Percentiles rank a stretch among this genome's conserved stretches.
Conservation (phyloP, 1,140 invertebrate genomes). For the Tigriopus japonicus region DNA sequence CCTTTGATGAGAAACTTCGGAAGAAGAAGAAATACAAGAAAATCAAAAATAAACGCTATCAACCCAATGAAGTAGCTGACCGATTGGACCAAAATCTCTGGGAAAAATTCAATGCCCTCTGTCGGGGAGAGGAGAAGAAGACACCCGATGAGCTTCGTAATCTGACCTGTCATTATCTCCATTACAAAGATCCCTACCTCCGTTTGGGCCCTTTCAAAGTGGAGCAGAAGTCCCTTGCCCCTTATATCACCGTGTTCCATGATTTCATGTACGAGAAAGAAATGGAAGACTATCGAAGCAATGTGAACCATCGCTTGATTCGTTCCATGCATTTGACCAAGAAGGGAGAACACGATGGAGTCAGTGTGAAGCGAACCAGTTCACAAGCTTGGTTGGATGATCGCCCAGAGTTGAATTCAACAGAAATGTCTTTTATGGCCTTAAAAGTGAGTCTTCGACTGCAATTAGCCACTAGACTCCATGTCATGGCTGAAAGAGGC, state of each 20-base stretch:
- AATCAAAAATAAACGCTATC: conserved; percentile 9
- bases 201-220: conserved; percentile 31
- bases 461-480: background rate
- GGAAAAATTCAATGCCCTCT: background rate
- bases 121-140: conserved; percentile 5
- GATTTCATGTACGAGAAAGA: conserved; percentile 31
- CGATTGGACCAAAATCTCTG: background rate
- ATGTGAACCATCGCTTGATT: background rate
- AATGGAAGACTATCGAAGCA: conserved; percentile 20
- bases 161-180: background rate
- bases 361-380: background rate
- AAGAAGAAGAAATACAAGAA: conserved; percentile 16
- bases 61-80: background rate
- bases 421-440: background rate
- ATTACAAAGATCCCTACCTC: conserved; percentile 23
- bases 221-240: conserved; percentile 30
- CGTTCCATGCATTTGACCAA: background rate
- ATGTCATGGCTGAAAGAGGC: background rate
- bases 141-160: background rate
- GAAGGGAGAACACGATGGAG: background rate
- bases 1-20: conserved; percentile 19
- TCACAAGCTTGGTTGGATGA: background rate
- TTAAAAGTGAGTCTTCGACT: background rate
- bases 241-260: conserved; percentile 32
- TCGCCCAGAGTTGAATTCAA: background rate